These are phyloP conservation scores for Callosobruchus maculatus DNA, from an alignment of 2,888 invertebrate genomes.

Conservation along the genomic window DNA sequence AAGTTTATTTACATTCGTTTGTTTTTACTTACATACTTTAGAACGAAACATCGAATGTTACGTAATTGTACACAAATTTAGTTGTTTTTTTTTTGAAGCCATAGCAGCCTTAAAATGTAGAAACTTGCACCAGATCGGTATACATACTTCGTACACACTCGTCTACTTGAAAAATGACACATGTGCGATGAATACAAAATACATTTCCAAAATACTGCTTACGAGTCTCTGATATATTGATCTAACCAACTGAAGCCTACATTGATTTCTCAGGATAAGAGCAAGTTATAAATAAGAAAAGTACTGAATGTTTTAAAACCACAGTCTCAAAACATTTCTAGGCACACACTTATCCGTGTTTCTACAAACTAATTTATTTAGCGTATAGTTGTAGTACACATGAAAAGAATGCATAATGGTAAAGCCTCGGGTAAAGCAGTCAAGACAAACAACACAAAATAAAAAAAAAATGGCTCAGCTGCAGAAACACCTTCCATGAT, in stretches of 20 bases:
- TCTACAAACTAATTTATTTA: no score
- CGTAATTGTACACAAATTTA: neutral
- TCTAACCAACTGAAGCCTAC: neutral
- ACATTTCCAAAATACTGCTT: neutral
- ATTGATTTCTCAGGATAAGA: neutral
- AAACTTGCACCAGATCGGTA: neutral
- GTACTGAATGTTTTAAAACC: no score
- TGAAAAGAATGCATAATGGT: no score
- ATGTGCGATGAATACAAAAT: neutral
- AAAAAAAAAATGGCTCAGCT: no score
- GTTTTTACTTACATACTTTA: conserved; percentile 13
- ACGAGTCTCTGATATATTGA: neutral
- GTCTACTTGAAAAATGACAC: neutral
- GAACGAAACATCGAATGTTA: neutral
- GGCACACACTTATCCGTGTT: no score
- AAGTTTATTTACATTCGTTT: conserved; percentile 37
- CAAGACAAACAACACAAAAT: no score
- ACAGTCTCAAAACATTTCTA: no score
- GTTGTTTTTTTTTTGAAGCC: conserved; percentile 6
- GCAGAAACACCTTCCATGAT: no score
- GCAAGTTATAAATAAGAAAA: neutral
- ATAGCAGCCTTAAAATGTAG: conserved; percentile 9
- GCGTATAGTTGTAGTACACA: no score
- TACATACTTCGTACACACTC: neutral
- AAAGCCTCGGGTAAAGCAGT: no score